Conservation (phyloP, 2,888 invertebrate species). For the Incurvaria masculella region DNA sequence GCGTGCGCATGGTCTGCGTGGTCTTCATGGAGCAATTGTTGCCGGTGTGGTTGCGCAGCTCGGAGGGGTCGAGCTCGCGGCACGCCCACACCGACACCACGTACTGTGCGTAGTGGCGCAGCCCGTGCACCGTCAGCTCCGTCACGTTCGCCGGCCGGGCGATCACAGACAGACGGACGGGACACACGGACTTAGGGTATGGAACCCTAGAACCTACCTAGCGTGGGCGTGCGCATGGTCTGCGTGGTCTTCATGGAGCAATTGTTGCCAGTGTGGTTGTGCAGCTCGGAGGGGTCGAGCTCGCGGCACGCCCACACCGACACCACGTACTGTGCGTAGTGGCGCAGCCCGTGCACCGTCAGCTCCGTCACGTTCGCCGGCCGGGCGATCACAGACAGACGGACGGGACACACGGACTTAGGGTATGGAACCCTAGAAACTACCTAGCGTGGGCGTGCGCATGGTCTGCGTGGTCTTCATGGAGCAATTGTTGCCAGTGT, state of each 20-base stretch:
- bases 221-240: constrained; percentile 37
- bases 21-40: constrained; percentile 50
- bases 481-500: constrained; percentile 48
- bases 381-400: too few relatives aligned
- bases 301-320: constrained; percentile 76
- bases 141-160: constrained; percentile 5
- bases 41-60: constrained; percentile 37
- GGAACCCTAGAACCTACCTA: too few relatives aligned
- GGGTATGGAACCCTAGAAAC: too few relatives aligned
- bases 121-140: constrained; percentile 29
- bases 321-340: constrained; percentile 76
- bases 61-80: constrained; percentile 57
- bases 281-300: constrained; percentile 50
- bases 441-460: constrained; percentile 35
- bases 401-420: too few relatives aligned
- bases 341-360: constrained; percentile 55
- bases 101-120: constrained; percentile 78
- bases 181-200: too few relatives aligned
- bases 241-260: constrained; percentile 49
- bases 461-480: constrained; percentile 35
- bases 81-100: constrained; percentile 75
- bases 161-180: too few relatives aligned
- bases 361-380: constrained; percentile 15
- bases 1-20: constrained; percentile 38
- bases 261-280: constrained; percentile 31